These are phyloP conservation scores for Bombus cullumanus DNA, from an alignment of 1,140 invertebrate genomes.

Conservation along the genomic window DNA sequence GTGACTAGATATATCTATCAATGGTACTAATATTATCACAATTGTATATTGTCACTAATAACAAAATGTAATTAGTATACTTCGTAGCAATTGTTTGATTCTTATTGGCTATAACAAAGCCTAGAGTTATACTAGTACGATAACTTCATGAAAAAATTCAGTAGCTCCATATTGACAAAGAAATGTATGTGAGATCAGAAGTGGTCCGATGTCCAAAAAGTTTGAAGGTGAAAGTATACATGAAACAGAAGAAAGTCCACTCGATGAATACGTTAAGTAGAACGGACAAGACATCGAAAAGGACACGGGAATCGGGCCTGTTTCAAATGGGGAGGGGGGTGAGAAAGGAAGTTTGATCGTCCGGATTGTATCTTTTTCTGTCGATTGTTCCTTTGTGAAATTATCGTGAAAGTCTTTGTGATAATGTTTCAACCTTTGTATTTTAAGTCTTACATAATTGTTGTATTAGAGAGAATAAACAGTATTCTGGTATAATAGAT, in stretches of 20 bases:
- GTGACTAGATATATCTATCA: too few relatives aligned
- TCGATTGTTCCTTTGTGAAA: neutral
- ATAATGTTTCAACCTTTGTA: neutral
- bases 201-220: constrained; percentile 34
- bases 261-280: constrained; percentile 47
- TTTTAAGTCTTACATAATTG: constrained; percentile 1
- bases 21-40: too few relatives aligned
- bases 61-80: too few relatives aligned
- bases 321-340: neutral
- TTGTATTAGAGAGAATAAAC: constrained; percentile 1
- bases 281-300: constrained; percentile 48
- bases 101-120: neutral
- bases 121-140: neutral
- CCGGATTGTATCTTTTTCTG: neutral
- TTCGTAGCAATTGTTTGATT: neutral
- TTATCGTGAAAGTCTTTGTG: constrained; percentile 5
- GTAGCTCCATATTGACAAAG: too few relatives aligned
- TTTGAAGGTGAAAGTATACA: constrained; percentile 65
- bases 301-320: constrained; percentile 30
- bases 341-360: constrained; percentile 38
- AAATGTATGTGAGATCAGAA: neutral
- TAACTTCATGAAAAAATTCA: neutral
- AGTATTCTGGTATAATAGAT: too few relatives aligned
- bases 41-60: neutral
- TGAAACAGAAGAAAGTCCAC: constrained; percentile 59